phyloP scores from a whole-genome alignment of 1,140 invertebrate species.

The Akabosia matsudoensis region DNA sequence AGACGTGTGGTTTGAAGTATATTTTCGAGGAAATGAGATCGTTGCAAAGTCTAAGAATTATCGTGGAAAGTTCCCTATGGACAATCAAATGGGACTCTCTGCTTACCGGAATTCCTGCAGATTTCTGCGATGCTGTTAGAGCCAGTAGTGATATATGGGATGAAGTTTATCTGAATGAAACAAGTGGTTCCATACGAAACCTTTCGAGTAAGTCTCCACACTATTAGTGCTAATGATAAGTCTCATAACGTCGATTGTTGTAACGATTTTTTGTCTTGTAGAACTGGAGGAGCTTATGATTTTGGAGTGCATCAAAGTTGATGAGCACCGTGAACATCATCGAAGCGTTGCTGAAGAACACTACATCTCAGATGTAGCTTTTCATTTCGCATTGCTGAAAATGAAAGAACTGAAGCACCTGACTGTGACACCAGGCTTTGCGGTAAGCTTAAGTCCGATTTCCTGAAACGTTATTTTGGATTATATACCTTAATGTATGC shows the following conservation, averaged over 20 bases:
- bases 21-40: constrained; percentile 9
- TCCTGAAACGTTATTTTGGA: too few species aligned
- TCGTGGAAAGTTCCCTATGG: background rate
- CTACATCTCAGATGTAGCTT: constrained; percentile 5
- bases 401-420: constrained; percentile 1
- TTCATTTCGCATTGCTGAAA: constrained; percentile 12
- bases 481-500: too few species aligned
- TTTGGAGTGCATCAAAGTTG: background rate
- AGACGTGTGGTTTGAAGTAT: background rate
- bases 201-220: constrained; percentile 1
- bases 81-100: constrained; percentile 9
- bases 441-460: background rate
- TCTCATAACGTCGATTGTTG: too few species aligned
- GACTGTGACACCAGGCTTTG: background rate
- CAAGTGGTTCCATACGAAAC: background rate
- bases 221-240: background rate
- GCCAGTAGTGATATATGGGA: background rate
- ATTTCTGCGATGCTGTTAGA: constrained; percentile 1
- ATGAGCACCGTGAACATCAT: background rate
- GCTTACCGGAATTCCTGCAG: background rate
- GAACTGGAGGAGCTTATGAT: background rate
- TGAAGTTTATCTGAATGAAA: constrained; percentile 3
- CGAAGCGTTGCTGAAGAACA: background rate
- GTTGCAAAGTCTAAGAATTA: background rate
- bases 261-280: background rate